Percentiles rank a stretch among this genome's conserved stretches.
Conservation (phyloP, 1,140 invertebrate genomes). For the Drosophila takahashii region DNA sequence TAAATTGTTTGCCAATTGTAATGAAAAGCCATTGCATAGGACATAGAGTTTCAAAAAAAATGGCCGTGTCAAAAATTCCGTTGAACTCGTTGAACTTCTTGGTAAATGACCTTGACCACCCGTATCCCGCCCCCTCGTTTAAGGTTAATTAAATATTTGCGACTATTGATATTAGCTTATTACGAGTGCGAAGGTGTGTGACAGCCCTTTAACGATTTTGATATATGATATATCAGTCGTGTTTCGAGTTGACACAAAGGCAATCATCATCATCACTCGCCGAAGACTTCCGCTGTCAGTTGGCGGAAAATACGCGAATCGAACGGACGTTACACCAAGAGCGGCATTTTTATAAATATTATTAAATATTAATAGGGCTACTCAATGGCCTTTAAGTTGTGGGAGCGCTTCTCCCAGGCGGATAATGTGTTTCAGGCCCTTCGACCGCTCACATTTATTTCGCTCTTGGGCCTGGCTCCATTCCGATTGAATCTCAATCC, state of each 20-base stretch:
- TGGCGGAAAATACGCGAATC: slow-evolving; percentile 33
- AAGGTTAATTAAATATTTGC: slow-evolving; percentile 81
- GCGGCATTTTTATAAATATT: neutral
- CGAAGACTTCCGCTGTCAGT: slow-evolving; percentile 52
- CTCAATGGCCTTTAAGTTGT: slow-evolving; percentile 67
- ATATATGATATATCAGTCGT: slow-evolving; percentile 54
- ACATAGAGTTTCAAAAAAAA: slow-evolving; percentile 10
- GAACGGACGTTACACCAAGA: slow-evolving; percentile 42
- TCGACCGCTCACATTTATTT: slow-evolving; percentile 71
- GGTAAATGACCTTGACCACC: slow-evolving; percentile 48
- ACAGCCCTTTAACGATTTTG: slow-evolving; percentile 60
- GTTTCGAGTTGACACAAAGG: slow-evolving; percentile 12
- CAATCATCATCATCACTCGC: slow-evolving; percentile 37
- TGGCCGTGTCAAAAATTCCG: slow-evolving; percentile 18
- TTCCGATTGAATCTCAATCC: slow-evolving; percentile 71
- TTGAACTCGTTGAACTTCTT: slow-evolving; percentile 25
- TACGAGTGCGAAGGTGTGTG: slow-evolving; percentile 53
- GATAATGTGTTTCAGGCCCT: slow-evolving; percentile 81
- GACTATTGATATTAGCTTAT: slow-evolving; percentile 66
- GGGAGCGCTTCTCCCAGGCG: slow-evolving; percentile 73
- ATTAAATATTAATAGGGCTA: neutral
- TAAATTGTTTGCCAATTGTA: slow-evolving; percentile 56
- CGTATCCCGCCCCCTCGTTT: slow-evolving; percentile 15
- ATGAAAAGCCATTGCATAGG: slow-evolving; percentile 14
- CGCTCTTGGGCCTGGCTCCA: slow-evolving; percentile 74